Evolutionary conservation across 2,797 vertebrate genomes (phyloP).

Genomic region (Brotula barbata): DNA sequence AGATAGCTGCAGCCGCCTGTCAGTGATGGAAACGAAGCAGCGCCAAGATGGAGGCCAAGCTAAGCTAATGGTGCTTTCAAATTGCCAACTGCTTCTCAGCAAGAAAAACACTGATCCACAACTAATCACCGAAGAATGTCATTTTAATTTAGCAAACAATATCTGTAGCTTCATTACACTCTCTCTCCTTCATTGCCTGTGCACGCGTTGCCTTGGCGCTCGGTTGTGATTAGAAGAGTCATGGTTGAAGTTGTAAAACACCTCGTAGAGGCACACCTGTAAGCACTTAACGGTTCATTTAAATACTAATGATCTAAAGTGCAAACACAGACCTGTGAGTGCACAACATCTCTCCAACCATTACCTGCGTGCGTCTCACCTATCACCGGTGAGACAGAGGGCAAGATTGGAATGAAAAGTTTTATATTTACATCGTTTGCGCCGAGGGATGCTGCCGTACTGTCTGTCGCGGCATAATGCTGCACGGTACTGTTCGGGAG

Average conservation of each 20-base stretch:
- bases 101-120: too few relatives aligned
- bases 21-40: too few relatives aligned
- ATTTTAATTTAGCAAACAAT: too few relatives aligned
- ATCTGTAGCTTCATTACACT: too few relatives aligned
- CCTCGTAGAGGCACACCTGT: slow-evolving; percentile 53
- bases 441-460: slow-evolving; percentile 23
- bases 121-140: too few relatives aligned
- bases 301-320: slow-evolving; percentile 33
- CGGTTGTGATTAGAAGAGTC: slow-evolving; percentile 29
- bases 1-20: too few relatives aligned
- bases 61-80: too few relatives aligned
- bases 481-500: slow-evolving; percentile 11
- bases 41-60: too few relatives aligned
- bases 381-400: neutral
- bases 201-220: slow-evolving; percentile 27
- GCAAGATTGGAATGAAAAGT: slow-evolving; percentile 1
- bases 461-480: slow-evolving; percentile 13
- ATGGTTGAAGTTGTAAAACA: slow-evolving; percentile 26
- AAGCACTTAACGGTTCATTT: slow-evolving; percentile 51
- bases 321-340: slow-evolving; percentile 35
- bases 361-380: slow-evolving; percentile 7
- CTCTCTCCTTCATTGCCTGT: too few relatives aligned
- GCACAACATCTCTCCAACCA: neutral
- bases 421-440: slow-evolving; percentile 26
- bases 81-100: too few relatives aligned